Base-by-base conservation (phyloP, 1,140 invertebrate species). In the Mylabris phalerata region DNA sequence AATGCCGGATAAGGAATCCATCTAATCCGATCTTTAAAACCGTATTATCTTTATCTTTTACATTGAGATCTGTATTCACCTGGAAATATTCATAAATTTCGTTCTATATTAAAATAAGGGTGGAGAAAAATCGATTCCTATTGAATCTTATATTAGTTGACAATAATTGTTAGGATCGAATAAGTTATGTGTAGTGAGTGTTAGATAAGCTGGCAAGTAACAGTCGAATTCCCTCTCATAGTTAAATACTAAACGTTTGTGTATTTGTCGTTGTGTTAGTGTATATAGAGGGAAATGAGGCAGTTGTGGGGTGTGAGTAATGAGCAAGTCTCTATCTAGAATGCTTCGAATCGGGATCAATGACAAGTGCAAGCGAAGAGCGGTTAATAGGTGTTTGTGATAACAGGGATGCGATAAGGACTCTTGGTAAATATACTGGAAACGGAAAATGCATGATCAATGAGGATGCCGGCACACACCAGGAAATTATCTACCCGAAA, bases 311-410 rank as follows among this genome's bases (percentile, higher is more conserved):
- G 67, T 65, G 67, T 72, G 70, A 73, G 71, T 72, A 72, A 73
- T 72, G 71, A 73, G 71, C 66, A 67, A 59, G 65, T 72, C 69
- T 71, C 69, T 72, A 69, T 71, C 71, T 71, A 64, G 65, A 65
- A 64, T 66, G 64, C 65, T 64, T 61, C 66, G 62, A 67, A 66
- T 62, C 65, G 69, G 71, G 72, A 73, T 73, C 72, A 73, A 72
- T 73, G 72, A 72, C 70, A 71, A 73, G 71, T 73, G 69, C 69
- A 70, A 58, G 71, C 71, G 69, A 72, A 72, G 69, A 73, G 69
- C 71, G 72, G 69, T 73, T 73, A 73, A 73, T 73, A 73, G 72
- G 72, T 73, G 70, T 71, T 71, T 70, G 68, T 69, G 72, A 73
- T 73, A 73, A 73, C 71, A 60, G 66, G 65, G 60, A 60, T 57